These are phyloP conservation scores for Morinoia aosen DNA, from an alignment of 2,888 invertebrate genomes.

Conservation along the genomic window DNA sequence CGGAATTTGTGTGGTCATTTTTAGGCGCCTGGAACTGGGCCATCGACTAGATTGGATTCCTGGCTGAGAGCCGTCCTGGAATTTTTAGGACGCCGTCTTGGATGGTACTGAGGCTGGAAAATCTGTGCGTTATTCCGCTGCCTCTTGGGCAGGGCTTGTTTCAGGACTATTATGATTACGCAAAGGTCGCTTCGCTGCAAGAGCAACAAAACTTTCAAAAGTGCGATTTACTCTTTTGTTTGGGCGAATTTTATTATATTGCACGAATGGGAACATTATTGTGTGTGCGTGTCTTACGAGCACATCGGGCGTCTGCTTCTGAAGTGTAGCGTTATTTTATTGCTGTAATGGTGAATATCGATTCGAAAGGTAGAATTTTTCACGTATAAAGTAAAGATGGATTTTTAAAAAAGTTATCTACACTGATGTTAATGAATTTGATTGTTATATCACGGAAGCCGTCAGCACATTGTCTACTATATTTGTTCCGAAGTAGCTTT, in stretches of 20 bases:
- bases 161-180: background rate
- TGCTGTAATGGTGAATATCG: no score
- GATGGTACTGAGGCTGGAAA: background rate
- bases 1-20: constrained; percentile 38
- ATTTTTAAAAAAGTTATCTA: no score
- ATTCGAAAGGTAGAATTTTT: no score
- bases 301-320: no score
- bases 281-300: background rate
- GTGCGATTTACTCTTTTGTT: background rate
- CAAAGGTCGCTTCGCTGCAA: background rate
- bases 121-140: constrained; percentile 26
- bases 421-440: no score
- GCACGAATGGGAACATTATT: background rate
- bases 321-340: no score
- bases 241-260: background rate
- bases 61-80: constrained; percentile 47
- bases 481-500: no score
- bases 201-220: no score
- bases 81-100: constrained; percentile 23
- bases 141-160: background rate
- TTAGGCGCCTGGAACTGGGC: constrained; percentile 35
- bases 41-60: constrained; percentile 49
- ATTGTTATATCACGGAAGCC: no score
- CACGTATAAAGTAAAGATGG: no score
- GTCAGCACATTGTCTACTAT: no score